Percentiles rank a stretch among this genome's conserved stretches.
Conservation (phyloP, 53 echinoderm and acorn worm genomes). For the Paelopatides confundens region DNA sequence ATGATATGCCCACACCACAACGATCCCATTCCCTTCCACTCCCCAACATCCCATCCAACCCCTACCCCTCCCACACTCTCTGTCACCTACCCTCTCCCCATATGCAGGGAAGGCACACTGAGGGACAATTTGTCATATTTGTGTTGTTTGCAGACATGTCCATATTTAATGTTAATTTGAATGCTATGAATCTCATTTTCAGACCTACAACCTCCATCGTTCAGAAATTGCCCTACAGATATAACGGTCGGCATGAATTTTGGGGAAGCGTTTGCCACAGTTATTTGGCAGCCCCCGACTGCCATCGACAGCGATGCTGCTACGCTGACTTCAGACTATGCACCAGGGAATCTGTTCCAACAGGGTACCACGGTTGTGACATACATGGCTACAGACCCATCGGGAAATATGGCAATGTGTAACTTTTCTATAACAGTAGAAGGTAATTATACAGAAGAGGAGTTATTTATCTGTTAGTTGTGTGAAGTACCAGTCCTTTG, state of each 20-base stretch:
- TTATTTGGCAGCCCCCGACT: conserved; percentile 40
- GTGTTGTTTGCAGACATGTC: not conserved
- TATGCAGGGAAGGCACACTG: too few relatives aligned
- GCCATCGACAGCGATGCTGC: conserved; percentile 26
- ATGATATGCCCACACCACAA: too few relatives aligned
- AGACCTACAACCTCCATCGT: conserved; percentile 62
- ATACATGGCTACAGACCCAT: conserved; percentile 55
- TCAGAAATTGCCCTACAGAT: conserved; percentile 61
- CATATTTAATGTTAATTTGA: too few relatives aligned
- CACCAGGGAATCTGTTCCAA: conserved; percentile 12
- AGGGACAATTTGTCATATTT: not conserved
- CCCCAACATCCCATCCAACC: too few relatives aligned
- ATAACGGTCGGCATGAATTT: conserved; percentile 34
- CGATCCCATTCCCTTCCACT: too few relatives aligned
- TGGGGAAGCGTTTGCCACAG: conserved; percentile 44
- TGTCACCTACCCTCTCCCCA: too few relatives aligned
- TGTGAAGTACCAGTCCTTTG: too few relatives aligned
- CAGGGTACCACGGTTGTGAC: conserved; percentile 49
- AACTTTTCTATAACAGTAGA: conserved; percentile 28
- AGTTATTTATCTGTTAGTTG: too few relatives aligned
- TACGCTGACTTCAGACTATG: not conserved
- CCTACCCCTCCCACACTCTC: too few relatives aligned
- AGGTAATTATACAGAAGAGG: too few relatives aligned
- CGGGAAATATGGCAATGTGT: conserved; percentile 48
- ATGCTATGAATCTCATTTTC: not conserved